Evolutionary conservation across 2,888 invertebrate species (phyloP), one percentile per base, ranked within the genome.

Genomic region (Zaprionus bogoriensis): DNA sequence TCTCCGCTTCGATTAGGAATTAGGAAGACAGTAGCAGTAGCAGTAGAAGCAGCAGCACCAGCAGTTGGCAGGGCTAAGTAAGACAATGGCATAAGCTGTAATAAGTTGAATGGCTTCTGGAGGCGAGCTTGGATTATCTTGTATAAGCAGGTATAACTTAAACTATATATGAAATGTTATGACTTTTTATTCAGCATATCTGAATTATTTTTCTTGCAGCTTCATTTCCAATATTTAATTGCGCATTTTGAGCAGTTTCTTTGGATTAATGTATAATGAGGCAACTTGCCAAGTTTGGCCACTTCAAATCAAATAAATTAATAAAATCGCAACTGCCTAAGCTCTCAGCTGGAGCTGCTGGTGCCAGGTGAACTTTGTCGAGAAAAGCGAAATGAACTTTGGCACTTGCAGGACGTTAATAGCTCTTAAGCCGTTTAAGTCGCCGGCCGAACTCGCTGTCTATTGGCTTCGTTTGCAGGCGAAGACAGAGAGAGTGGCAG

Each of bases 361-460:
- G 9, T 14, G 9, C 3, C 27, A 45, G 52, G 55, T 51, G n/a
- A n/a, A n/a, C n/a, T n/a, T n/a, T 38, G 22, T 27, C 32, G 30
- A 28, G 14, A 23, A 42, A 32, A 55, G 32, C 32, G 45, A 51
- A 57, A 50, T 10, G 25, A 59, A 81, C 47, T 59, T 57, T 48
- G 53, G 25, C 67, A 58, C 32, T 50, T 52, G 44, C n/a, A 44
- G 66, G 67, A 45, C 61, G 57, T 68, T 79, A 85, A 79, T 78
- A 65, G 72, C 60, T 58, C 62, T 59, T 72, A 84, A 77, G 71
- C 57, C 53, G 14, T 57, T 65, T 73, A 67, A 85, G 75, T 62
- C 59, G 19, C 19, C 57, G 51, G 36, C 44, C 39, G 19, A 30
- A 44, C 39, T 32, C 25, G 20, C 44, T 60, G 42, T 64, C 59